Percentiles rank a stretch among this genome's conserved stretches.
phyloP scores from a whole-genome alignment of 2,797 vertebrate species.

The Leuciscus waleckii region DNA sequence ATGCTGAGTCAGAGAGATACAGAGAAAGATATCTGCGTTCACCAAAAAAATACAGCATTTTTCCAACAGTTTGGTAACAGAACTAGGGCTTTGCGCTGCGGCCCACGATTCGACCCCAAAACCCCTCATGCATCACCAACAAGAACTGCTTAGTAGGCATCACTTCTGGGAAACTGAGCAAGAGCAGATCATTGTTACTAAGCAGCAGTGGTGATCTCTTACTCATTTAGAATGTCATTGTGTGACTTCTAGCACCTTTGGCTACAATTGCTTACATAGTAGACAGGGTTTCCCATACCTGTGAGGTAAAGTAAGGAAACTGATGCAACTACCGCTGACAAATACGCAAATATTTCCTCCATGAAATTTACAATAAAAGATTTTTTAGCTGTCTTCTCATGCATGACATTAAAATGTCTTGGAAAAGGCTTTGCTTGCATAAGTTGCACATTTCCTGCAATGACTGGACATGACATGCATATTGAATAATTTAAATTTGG shows the following conservation, averaged over 20 bases:
- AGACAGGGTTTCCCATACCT: conserved; percentile 48
- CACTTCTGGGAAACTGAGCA: conserved; percentile 74
- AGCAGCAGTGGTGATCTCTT: not conserved
- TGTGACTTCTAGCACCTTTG: conserved; percentile 22
- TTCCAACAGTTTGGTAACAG: conserved; percentile 64
- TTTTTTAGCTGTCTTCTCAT: not conserved
- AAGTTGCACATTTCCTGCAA: not conserved
- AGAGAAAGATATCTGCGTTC: conserved; percentile 24
- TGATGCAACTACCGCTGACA: not conserved
- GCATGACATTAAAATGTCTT: not conserved
- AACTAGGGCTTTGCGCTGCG: conserved; percentile 30
- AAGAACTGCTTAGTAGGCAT: conserved; percentile 59
- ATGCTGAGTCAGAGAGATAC: conserved; percentile 60
- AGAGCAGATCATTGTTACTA: conserved; percentile 6
- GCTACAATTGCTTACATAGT: not conserved
- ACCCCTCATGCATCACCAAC: conserved; percentile 43
- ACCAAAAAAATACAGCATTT: conserved; percentile 39
- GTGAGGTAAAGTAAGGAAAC: conserved; percentile 30
- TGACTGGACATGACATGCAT: not conserved
- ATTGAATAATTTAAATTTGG: not conserved
- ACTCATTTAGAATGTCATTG: conserved; percentile 24
- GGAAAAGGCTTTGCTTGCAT: not conserved
- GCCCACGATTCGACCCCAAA: conserved; percentile 71
- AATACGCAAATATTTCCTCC: not conserved
- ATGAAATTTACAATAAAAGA: not conserved